Conservation (phyloP, 2,113 vertebrate species). For the Chrysochloris asiatica region DNA sequence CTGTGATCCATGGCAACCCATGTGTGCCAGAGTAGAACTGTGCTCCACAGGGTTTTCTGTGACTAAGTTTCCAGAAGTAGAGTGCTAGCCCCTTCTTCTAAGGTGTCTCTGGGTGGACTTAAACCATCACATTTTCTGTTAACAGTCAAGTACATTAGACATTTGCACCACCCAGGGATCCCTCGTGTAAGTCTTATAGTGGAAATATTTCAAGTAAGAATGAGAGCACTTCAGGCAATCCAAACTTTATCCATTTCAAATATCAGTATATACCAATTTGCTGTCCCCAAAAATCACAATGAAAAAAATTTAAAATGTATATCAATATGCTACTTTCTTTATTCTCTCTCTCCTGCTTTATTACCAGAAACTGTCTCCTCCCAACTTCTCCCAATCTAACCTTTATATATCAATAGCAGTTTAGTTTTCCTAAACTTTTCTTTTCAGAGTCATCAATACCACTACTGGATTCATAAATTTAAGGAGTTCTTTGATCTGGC, state of each 20-base stretch:
- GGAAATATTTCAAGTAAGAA: neutral
- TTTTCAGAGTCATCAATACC: neutral
- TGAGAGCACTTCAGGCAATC: neutral
- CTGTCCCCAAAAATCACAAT: too few relatives aligned
- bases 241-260: neutral
- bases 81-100: neutral
- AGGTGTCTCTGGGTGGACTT: neutral
- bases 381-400: neutral
- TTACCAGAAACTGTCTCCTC: neutral
- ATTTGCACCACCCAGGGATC: neutral
- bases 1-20: neutral
- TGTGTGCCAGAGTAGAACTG: neutral
- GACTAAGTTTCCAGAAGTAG: neutral
- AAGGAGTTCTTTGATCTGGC: neutral
- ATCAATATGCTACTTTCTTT: neutral
- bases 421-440: slow-evolving; percentile 4
- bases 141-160: neutral
- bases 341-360: neutral
- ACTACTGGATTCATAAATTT: neutral
- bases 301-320: too few relatives aligned
- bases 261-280: neutral
- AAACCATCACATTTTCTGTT: neutral
- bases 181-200: neutral
- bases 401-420: neutral
- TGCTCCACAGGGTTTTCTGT: neutral